Evolutionary conservation across 2,888 invertebrate species (phyloP).

Genomic region (Caenorhabditis parvicauda): DNA sequence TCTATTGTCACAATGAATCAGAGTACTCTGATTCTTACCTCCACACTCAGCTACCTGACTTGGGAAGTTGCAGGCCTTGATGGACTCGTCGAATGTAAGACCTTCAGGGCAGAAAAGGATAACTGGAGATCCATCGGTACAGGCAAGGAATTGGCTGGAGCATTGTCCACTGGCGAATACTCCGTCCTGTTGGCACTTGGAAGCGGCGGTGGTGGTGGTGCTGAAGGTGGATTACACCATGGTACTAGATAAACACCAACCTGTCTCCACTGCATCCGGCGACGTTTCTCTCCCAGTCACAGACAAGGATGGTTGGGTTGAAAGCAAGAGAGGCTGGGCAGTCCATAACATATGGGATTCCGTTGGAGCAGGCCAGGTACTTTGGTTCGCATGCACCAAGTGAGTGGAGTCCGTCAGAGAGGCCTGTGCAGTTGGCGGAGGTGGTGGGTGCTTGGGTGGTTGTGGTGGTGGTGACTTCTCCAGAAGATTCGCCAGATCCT

Average conservation of each 20-base stretch:
- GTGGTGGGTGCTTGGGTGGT: too few relatives aligned
- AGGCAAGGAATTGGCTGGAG: conserved; percentile 17
- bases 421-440: conserved; percentile 12
- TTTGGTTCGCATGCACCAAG: conserved; percentile 4
- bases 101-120: conserved; percentile 22
- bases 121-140: conserved; percentile 17
- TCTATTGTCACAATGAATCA: too few relatives aligned
- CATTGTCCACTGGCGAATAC: conserved; percentile 21
- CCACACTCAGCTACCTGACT: conserved; percentile 8
- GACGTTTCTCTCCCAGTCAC: conserved; percentile 16
- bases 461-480: not conserved
- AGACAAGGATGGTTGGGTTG: conserved; percentile 14
- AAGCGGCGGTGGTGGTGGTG: not conserved
- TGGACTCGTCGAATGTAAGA: conserved; percentile 10
- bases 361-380: conserved; percentile 18
- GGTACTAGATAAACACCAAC: not conserved
- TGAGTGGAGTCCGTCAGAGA: conserved; percentile 14
- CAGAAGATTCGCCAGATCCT: conserved; percentile 12
- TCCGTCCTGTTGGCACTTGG: conserved; percentile 9
- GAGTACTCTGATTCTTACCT: too few relatives aligned
- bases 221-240: too few relatives aligned
- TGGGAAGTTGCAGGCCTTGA: conserved; percentile 14
- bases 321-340: conserved; percentile 17
- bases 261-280: not conserved
- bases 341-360: conserved; percentile 17